phyloP scores from a whole-genome alignment of 2,113 vertebrate species.

The Gymnorhina tibicen region DNA sequence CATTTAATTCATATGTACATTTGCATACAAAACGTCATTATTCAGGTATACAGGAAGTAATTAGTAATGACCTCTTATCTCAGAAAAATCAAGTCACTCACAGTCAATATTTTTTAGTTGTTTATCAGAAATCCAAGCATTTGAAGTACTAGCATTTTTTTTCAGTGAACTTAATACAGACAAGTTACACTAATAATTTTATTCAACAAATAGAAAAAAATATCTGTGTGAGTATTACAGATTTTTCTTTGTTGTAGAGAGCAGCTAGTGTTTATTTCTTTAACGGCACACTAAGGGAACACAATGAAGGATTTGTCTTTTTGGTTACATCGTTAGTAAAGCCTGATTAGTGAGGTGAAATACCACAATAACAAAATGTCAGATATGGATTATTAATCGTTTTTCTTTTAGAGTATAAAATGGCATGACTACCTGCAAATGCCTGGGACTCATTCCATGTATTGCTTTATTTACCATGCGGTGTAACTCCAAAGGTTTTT shows the following conservation, averaged over 20 bases:
- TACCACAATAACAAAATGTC: not conserved
- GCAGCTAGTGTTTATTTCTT: not conserved
- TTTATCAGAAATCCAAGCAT: not conserved
- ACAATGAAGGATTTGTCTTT: not conserved
- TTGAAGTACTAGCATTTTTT: not conserved
- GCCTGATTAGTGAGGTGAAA: not conserved
- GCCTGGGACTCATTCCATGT: not conserved
- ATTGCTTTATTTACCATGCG: not conserved
- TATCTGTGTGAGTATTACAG: not conserved
- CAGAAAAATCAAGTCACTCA: not conserved
- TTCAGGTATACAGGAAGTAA: not conserved
- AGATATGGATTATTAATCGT: not conserved
- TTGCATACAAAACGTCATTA: not conserved
- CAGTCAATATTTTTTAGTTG: not conserved
- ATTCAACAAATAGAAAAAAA: not conserved
- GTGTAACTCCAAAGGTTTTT: not conserved
- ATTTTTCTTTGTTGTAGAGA: not conserved
- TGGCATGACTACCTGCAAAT: accelerated
- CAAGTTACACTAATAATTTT: not conserved
- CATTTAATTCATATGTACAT: not conserved
- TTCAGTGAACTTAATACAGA: not conserved
- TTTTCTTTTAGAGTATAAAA: not conserved
- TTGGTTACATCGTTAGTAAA: not conserved
- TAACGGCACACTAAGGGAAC: not conserved
- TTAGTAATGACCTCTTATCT: not conserved